phyloP scores from a whole-genome alignment of 2,113 vertebrate species.

The Triplophysa rosa region DNA sequence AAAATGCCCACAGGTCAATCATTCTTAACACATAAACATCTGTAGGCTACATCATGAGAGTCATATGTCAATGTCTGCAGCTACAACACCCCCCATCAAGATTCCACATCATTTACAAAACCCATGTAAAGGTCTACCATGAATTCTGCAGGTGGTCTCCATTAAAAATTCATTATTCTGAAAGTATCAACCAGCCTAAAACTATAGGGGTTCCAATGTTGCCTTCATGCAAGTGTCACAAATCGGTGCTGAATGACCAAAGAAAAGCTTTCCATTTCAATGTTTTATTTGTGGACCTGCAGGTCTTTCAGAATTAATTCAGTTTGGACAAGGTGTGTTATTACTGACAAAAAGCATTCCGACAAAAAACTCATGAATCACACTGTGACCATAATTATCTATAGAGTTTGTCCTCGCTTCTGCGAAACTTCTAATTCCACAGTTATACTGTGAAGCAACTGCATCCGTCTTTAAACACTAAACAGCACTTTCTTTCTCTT shows the following conservation, averaged over 20 bases:
- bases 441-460: background rate
- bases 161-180: conserved; percentile 1
- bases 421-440: no score
- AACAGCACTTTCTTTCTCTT: conserved; percentile 32
- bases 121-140: conserved; percentile 9
- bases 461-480: background rate
- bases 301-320: conserved; percentile 65
- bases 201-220: conserved; percentile 26
- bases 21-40: background rate
- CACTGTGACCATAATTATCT: conserved; percentile 62
- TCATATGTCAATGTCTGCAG: conserved; percentile 1
- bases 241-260: conserved; percentile 60
- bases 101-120: background rate
- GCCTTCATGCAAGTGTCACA: conserved; percentile 41
- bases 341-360: conserved; percentile 50
- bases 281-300: conserved; percentile 55
- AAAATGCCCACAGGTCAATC: background rate
- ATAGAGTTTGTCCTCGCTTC: conserved; percentile 34
- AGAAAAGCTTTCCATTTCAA: conserved; percentile 46
- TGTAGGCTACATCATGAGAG: background rate
- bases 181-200: conserved; percentile 1
- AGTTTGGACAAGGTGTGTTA: conserved; percentile 62
- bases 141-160: conserved; percentile 10
- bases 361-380: conserved; percentile 43
- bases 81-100: background rate